Evolutionary conservation across 2,797 vertebrate species (phyloP).

Genomic region (Trachurus trachurus): DNA sequence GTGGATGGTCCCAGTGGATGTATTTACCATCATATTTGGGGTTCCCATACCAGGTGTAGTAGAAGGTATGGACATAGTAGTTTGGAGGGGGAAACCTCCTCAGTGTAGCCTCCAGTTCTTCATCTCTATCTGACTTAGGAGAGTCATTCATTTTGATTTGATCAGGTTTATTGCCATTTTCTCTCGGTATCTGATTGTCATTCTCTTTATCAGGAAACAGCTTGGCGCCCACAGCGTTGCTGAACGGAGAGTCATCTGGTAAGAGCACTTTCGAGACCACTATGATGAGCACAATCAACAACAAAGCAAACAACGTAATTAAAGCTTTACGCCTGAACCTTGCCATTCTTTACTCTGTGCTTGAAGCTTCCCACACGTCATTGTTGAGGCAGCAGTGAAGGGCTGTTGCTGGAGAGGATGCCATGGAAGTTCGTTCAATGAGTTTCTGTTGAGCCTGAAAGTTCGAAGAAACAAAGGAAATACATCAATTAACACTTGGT

Average conservation of each 20-base stretch:
- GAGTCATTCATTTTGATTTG: constrained; percentile 57
- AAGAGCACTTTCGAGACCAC: constrained; percentile 90
- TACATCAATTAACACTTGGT: background rate
- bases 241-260: constrained; percentile 87
- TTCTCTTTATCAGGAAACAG: constrained; percentile 81
- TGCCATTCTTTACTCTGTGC: constrained; percentile 88
- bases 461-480: constrained; percentile 25
- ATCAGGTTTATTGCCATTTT: constrained; percentile 54
- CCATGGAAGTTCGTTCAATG: constrained; percentile 18
- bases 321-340: constrained; percentile 93
- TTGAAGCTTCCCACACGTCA: constrained; percentile 54
- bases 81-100: constrained; percentile 90
- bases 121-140: constrained; percentile 47
- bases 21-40: constrained; percentile 95
- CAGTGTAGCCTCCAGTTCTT: constrained; percentile 71
- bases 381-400: constrained; percentile 48
- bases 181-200: constrained; percentile 54
- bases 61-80: constrained; percentile 95
- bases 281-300: constrained; percentile 89
- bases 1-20: constrained; percentile 95
- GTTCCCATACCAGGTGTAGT: constrained; percentile 96
- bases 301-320: constrained; percentile 87
- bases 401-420: background rate
- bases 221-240: constrained; percentile 83
- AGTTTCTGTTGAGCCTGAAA: constrained; percentile 41